These are phyloP conservation scores for Mormyrops boulengeri DNA, from an alignment of 2,797 vertebrate genomes.

Conservation along the genomic window DNA sequence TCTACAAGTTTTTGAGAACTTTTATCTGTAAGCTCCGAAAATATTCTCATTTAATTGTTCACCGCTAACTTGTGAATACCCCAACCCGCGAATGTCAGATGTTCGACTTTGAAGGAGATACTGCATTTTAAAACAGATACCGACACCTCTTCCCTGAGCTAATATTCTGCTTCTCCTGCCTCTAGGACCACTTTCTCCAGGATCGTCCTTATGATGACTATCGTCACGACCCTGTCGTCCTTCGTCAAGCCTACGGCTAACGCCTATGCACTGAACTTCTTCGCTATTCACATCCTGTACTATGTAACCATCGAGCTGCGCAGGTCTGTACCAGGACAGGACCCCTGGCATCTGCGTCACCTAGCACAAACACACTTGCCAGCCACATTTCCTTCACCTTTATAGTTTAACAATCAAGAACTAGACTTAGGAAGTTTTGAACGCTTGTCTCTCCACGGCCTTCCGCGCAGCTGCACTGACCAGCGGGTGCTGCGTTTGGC, in stretches of 20 bases:
- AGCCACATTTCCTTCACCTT: neutral
- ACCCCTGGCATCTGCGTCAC: neutral
- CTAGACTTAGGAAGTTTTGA: neutral
- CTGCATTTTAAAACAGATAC: neutral
- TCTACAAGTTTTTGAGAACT: neutral
- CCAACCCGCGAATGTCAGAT: neutral
- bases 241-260: constrained; percentile 79
- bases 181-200: constrained; percentile 66
- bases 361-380: neutral
- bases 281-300: constrained; percentile 77
- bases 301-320: constrained; percentile 61
- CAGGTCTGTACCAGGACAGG: constrained; percentile 54
- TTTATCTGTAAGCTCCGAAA: too few relatives aligned
- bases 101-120: too few relatives aligned
- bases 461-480: constrained; percentile 63
- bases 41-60: neutral
- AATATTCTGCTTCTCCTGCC: neutral
- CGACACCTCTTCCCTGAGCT: neutral
- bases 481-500: constrained; percentile 59
- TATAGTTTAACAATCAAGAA: neutral
- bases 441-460: neutral
- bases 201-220: constrained; percentile 53
- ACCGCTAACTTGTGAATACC: neutral
- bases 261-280: constrained; percentile 78
- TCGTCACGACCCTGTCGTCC: constrained; percentile 66